Base-by-base conservation (phyloP, 2,888 invertebrate genomes). In the Mayetiola destructor region DNA sequence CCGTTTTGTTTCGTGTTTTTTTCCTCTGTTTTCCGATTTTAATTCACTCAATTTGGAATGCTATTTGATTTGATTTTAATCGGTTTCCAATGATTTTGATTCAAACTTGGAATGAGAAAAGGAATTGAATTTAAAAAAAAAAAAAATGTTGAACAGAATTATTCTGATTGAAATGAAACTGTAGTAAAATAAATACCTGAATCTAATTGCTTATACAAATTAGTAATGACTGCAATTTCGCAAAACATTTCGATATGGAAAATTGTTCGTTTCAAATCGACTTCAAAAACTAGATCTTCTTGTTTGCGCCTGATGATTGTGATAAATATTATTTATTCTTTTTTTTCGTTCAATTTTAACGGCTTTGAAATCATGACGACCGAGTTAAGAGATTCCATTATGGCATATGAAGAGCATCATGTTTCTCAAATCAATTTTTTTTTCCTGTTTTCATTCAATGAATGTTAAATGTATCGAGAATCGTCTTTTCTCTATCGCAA, bases 21-120 rank as follows among this genome's bases (percentile, higher is more conserved):
- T n/a, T n/a, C n/a, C n/a, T n/a, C 48, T 27, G 27, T 27, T 48
- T 27, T 27, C 27, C 23, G 48, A 48, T 27, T 48, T 23, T 48
- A 27, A 27, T 48, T 48, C 23, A 48, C 27, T 48, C 48, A 48
- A 48, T 48, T 48, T 48, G 48, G 48, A 48, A 48, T 48, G 48
- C 16, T 23, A 27, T 48, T 42, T 42, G 21, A 42, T 42, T 42
- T 42, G 42, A 42, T 42, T 48, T 48, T 48, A 48, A 48, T 48
- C 48, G 48, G 9, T 48, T 48, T 48, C 27, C 48, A 48, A 48
- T 48, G 48, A 48, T 27, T 48, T 16, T n/a, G n/a, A n/a, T n/a
- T n/a, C n/a, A n/a, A n/a, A n/a, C n/a, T n/a, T n/a, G n/a, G n/a
- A n/a, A n/a, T n/a, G n/a, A n/a, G n/a, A n/a, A n/a, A n/a, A n/a